Conservation (phyloP, 2,113 vertebrate species). For the Hydropotes inermis region DNA sequence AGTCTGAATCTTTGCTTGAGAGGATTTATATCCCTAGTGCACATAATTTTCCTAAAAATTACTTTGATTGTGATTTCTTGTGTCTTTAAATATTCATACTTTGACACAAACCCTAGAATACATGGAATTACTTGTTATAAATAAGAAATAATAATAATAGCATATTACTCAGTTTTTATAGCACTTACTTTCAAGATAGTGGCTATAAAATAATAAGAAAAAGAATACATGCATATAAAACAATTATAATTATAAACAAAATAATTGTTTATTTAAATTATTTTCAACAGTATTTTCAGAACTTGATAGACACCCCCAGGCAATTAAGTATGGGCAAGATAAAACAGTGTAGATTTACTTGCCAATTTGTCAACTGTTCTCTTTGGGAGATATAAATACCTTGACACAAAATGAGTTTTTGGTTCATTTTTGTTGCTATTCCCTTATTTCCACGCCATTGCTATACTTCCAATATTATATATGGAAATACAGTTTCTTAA, state of each 20-base stretch:
- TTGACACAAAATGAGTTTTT: not conserved
- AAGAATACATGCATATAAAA: not conserved
- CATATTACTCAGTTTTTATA: not conserved
- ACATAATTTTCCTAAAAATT: not conserved
- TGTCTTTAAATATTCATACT: not conserved
- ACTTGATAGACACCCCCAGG: not conserved
- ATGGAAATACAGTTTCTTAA: not conserved
- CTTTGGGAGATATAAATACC: not conserved
- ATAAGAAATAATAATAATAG: not conserved
- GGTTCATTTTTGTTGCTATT: not conserved
- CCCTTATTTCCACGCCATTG: not conserved
- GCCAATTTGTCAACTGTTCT: not conserved
- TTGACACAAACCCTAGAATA: not conserved
- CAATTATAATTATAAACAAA: not conserved
- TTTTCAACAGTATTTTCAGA: not conserved
- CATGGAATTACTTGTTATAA: not conserved
- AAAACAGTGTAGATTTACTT: not conserved
- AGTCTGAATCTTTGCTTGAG: not conserved
- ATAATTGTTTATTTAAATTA: not conserved
- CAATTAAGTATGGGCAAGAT: not conserved
- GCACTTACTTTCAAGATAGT: not conserved
- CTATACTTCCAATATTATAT: not conserved
- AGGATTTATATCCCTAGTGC: not conserved
- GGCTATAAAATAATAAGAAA: not conserved
- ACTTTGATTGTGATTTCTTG: conserved; percentile 10